A percentile compares a stretch with the other conserved stretches of the same genome.
Conservation (phyloP, 2,888 invertebrate genomes). For the Sarcophaga subvicina region DNA sequence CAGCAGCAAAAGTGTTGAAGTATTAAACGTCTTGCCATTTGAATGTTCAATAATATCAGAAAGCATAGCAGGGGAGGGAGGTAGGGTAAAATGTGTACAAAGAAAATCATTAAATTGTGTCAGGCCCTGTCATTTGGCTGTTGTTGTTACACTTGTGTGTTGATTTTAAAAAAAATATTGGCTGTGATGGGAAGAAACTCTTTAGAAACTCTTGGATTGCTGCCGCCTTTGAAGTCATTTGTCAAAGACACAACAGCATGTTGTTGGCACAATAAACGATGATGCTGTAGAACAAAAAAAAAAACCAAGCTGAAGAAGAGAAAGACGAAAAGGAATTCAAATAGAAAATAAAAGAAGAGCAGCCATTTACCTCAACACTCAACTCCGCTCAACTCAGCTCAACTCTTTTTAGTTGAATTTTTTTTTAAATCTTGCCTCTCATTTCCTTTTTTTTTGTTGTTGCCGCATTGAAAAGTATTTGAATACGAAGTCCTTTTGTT, state of each 20-base stretch:
- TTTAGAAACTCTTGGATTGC: too few relatives aligned
- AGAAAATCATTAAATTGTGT: slow-evolving; percentile 9
- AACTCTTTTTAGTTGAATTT: too few relatives aligned
- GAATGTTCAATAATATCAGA: slow-evolving; percentile 5
- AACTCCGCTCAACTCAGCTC: slow-evolving; percentile 45
- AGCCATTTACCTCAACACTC: slow-evolving; percentile 33
- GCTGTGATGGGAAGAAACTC: too few relatives aligned
- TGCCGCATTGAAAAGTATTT: background rate
- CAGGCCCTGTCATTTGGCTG: slow-evolving; percentile 20
- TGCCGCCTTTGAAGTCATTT: slow-evolving; percentile 55
- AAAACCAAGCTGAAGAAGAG: background rate
- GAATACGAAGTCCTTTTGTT: slow-evolving; percentile 19
- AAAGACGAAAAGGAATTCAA: too few relatives aligned
- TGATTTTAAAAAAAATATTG: too few relatives aligned
- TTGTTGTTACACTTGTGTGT: background rate
- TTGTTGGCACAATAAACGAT: slow-evolving; percentile 50
- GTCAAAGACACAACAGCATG: slow-evolving; percentile 58
- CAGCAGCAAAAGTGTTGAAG: background rate
- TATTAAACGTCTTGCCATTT: slow-evolving; percentile 1
- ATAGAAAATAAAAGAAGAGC: slow-evolving; percentile 30
- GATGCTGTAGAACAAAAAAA: background rate
- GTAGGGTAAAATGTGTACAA: too few relatives aligned
- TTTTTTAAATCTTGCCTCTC: background rate
- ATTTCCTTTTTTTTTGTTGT: background rate
- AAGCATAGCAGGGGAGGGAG: too few relatives aligned